Percentiles rank a stretch among this genome's conserved stretches.
Evolutionary conservation across 2,888 invertebrate genomes (phyloP).

Genomic region (Cephus runcator): DNA sequence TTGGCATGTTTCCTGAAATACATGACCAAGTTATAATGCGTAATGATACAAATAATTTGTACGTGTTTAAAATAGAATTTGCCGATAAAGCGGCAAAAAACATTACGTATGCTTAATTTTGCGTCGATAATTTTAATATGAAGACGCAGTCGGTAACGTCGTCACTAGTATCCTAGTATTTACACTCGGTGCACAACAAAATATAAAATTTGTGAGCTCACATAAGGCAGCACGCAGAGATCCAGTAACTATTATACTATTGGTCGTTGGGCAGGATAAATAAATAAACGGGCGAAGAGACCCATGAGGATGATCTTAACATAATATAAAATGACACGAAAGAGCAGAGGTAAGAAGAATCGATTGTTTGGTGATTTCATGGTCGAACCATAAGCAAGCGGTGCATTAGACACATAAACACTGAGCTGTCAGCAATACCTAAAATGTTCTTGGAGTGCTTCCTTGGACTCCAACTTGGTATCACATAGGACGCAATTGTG

Average conservation of each 20-base stretch:
- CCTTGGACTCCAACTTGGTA: constrained; percentile 69
- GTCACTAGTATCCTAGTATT: background rate
- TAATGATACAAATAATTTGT: background rate
- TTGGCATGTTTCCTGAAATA: constrained; percentile 72
- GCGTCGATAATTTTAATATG: background rate
- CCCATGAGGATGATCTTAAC: background rate
- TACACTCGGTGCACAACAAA: background rate
- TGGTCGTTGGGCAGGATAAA: background rate
- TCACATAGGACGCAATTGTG: constrained; percentile 71
- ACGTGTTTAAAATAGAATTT: background rate
- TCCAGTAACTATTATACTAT: background rate
- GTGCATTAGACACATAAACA: background rate
- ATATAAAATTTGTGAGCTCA: background rate
- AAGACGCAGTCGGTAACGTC: background rate
- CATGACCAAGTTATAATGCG: background rate
- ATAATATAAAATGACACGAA: background rate
- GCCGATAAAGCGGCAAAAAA: background rate
- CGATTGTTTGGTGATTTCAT: constrained; percentile 1
- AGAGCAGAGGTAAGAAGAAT: background rate
- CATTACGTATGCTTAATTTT: background rate
- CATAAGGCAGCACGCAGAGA: background rate
- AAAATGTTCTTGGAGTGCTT: constrained; percentile 73
- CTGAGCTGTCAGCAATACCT: constrained; percentile 64
- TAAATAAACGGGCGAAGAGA: background rate
- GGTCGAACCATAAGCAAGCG: background rate